Conservation (phyloP, 2,113 vertebrate genomes). For the Chaetura pelagica region DNA sequence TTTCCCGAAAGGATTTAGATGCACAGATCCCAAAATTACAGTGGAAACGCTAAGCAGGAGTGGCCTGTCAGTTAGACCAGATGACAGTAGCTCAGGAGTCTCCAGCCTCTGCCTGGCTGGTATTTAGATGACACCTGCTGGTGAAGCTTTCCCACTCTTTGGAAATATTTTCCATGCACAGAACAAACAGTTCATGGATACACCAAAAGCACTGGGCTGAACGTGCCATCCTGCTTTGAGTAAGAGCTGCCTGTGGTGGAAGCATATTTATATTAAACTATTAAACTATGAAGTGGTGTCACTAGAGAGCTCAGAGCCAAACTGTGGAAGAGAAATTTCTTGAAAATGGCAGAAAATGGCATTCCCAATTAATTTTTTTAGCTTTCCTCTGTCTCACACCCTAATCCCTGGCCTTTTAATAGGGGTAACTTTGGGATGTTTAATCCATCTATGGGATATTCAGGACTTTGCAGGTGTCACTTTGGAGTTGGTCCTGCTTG, state of each 20-base stretch:
- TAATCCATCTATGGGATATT: neutral
- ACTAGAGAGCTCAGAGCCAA: neutral
- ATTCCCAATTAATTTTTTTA: neutral
- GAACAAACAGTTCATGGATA: neutral
- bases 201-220: neutral
- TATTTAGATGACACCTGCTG: conserved; percentile 25
- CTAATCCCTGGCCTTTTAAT: neutral
- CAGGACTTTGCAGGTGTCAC: neutral
- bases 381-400: neutral
- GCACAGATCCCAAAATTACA: neutral
- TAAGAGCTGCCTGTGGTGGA: neutral
- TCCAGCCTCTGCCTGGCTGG: rapidly evolving
- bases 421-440: neutral
- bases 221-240: neutral
- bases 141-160: neutral
- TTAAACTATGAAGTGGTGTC: neutral
- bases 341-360: neutral
- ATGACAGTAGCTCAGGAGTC: neutral
- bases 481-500: neutral
- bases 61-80: neutral
- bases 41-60: neutral
- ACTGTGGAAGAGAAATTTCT: neutral
- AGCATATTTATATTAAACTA: neutral
- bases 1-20: neutral
- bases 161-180: neutral